Percentiles rank a stretch among this genome's conserved stretches.
Evolutionary conservation across 2,797 vertebrate species (phyloP).

Genomic region (Tapirus indicus): DNA sequence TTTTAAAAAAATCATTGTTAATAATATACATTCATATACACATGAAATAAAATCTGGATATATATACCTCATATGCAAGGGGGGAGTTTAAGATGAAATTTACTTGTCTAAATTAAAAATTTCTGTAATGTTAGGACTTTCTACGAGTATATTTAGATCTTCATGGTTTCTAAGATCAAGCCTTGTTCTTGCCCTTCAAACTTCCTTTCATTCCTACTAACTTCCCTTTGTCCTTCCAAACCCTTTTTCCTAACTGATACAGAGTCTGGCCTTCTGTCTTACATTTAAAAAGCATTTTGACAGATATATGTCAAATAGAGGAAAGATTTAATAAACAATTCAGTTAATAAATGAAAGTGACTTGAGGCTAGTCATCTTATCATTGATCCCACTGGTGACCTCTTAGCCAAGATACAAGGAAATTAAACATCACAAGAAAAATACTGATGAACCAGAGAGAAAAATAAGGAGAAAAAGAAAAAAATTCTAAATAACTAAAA

Average conservation of each 20-base stretch:
- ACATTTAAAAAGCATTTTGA: neutral
- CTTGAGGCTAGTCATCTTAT: neutral
- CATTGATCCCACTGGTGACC: neutral
- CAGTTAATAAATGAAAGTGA: constrained; percentile 2
- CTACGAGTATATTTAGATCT: neutral
- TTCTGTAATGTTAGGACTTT: neutral
- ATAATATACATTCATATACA: neutral
- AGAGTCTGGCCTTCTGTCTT: neutral
- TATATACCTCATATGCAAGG: neutral
- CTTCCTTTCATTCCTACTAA: neutral
- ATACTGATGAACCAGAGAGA: neutral
- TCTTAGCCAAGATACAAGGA: neutral
- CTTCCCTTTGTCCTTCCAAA: neutral
- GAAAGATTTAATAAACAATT: neutral
- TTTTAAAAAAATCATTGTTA: neutral
- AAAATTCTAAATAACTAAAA: neutral
- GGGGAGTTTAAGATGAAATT: neutral
- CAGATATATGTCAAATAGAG: neutral
- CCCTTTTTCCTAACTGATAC: neutral
- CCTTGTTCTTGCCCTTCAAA: neutral
- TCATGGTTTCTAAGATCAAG: neutral
- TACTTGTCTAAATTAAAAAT: neutral
- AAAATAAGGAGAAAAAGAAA: neutral
- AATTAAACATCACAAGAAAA: neutral
- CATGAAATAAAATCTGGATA: neutral